Conservation (phyloP, 2,888 invertebrate genomes). For the Perithous albicinctus region DNA sequence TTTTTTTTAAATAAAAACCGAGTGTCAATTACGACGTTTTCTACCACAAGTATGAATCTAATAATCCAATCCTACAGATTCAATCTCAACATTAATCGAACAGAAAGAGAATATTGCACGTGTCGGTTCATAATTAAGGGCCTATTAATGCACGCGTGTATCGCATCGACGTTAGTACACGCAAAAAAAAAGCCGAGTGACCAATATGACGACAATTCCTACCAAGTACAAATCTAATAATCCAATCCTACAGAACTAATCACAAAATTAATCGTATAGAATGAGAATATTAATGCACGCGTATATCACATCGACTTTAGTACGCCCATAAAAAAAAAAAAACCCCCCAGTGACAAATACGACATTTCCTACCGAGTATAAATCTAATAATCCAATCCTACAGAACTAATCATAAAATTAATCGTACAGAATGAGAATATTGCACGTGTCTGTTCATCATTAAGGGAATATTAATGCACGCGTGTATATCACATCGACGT, state of each 20-base stretch:
- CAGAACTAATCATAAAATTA: not conserved
- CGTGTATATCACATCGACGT: not conserved
- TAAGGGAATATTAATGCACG: not conserved
- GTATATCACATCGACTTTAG: too few species aligned
- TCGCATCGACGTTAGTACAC: too few species aligned
- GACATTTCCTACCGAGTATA: not conserved
- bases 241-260: too few species aligned
- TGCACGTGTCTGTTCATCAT: slow-evolving; percentile 13
- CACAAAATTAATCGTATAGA: not conserved
- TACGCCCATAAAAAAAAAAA: not conserved
- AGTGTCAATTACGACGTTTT: not conserved
- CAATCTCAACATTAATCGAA: not conserved
- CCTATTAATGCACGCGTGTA: too few species aligned
- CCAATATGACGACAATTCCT: not conserved
- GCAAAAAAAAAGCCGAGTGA: not conserved
- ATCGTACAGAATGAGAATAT: not conserved
- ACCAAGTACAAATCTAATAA: too few species aligned
- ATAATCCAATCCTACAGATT: too few species aligned
- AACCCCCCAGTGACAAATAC: not conserved
- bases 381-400: not conserved
- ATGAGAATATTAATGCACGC: too few species aligned
- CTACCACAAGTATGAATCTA: too few species aligned
- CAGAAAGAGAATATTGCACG: too few species aligned
- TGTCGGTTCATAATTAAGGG: too few species aligned
- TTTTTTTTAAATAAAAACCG: too few species aligned